These are phyloP conservation scores for Zosterops hypoxanthus DNA, from an alignment of 2,113 vertebrate genomes.

Conservation along the genomic window DNA sequence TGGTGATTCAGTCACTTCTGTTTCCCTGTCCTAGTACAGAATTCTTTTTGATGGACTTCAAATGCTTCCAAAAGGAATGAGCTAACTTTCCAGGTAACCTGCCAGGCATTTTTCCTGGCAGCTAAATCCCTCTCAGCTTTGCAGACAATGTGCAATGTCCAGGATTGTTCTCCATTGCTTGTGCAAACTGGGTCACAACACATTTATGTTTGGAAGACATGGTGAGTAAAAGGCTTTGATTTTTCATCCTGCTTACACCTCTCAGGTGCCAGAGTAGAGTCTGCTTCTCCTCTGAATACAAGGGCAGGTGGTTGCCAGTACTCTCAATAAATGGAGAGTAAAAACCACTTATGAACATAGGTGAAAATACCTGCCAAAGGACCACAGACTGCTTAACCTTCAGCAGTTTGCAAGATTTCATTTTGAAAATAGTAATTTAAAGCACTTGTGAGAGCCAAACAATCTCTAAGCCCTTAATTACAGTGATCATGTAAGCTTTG, in stretches of 20 bases:
- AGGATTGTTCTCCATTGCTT: not conserved
- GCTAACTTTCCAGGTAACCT: constrained; percentile 2
- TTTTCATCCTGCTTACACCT: not conserved
- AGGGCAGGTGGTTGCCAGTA: not conserved
- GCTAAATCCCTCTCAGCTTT: not conserved
- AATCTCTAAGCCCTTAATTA: not conserved
- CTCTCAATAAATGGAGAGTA: not conserved
- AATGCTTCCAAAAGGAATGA: not conserved
- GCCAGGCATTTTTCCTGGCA: constrained; percentile 13
- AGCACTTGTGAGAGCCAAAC: not conserved
- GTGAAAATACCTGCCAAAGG: not conserved
- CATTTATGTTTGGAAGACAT: accelerated
- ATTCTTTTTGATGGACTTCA: not conserved
- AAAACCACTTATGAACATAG: not conserved
- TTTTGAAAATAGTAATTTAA: not conserved
- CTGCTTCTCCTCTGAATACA: not conserved
- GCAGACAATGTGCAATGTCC: not conserved
- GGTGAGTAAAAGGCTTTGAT: not conserved
- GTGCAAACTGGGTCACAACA: not conserved
- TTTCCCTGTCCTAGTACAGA: not conserved
- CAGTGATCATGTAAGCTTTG: not conserved
- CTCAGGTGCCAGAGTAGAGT: not conserved
- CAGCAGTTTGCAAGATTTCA: not conserved
- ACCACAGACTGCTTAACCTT: not conserved
- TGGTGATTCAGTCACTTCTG: not conserved